phyloP scores from a whole-genome alignment of 1,140 invertebrate genomes.

The Rhopalosiphum padi region DNA sequence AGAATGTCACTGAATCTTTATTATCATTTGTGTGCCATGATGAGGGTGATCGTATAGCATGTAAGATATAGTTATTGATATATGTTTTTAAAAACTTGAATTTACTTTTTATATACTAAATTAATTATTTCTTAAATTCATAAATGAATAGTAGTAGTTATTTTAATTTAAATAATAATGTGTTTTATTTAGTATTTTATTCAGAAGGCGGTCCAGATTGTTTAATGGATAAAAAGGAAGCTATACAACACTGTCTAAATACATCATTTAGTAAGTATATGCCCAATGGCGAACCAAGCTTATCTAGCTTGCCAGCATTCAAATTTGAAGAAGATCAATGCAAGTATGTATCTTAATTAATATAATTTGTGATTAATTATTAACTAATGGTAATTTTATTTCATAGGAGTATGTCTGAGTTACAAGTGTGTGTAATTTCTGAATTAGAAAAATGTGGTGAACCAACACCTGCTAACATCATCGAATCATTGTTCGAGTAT shows the following conservation, averaged over 20 bases:
- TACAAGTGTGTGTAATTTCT: slow-evolving; percentile 72
- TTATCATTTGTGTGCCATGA: slow-evolving; percentile 77
- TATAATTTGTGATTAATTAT: slow-evolving; percentile 48
- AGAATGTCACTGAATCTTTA: slow-evolving; percentile 72
- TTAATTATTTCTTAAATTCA: background rate
- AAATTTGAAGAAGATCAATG: slow-evolving; percentile 67
- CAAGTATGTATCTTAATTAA: slow-evolving; percentile 64
- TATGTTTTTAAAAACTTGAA: background rate
- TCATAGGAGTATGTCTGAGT: slow-evolving; percentile 68
- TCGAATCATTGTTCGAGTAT: slow-evolving; percentile 78
- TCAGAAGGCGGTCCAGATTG: slow-evolving; percentile 79
- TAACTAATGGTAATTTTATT: slow-evolving; percentile 61
- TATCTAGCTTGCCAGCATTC: slow-evolving; percentile 67
- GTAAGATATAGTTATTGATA: slow-evolving; percentile 66
- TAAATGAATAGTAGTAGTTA: background rate
- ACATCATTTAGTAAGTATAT: slow-evolving; percentile 67
- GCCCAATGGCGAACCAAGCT: slow-evolving; percentile 62
- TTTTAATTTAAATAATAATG: background rate
- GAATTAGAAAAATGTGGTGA: slow-evolving; percentile 74
- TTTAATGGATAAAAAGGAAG: slow-evolving; percentile 69
- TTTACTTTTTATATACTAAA: background rate
- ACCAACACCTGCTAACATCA: slow-evolving; percentile 79
- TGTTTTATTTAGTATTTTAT: slow-evolving; percentile 74
- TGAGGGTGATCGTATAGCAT: slow-evolving; percentile 80
- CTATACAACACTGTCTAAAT: slow-evolving; percentile 72